Percentiles rank a stretch among this genome's conserved stretches.
Evolutionary conservation across 2,113 vertebrate genomes (phyloP).

Genomic region (Macrotus californicus): DNA sequence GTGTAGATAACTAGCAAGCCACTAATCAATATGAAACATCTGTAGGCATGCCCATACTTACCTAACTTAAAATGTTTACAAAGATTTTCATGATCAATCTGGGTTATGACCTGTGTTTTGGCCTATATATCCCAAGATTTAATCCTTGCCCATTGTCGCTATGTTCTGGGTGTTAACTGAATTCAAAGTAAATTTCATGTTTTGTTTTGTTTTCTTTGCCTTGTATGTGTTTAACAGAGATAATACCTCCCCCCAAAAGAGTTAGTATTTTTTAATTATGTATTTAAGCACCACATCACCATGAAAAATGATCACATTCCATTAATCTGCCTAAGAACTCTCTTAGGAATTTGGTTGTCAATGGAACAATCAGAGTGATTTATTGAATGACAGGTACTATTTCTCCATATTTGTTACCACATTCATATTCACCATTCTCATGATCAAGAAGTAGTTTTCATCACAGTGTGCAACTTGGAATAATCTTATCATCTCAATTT

Average conservation of each 20-base stretch:
- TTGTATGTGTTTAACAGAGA: not conserved
- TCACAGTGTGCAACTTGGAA: not conserved
- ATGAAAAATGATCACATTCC: not conserved
- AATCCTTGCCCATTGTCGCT: not conserved
- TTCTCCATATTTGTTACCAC: not conserved
- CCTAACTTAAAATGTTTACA: not conserved
- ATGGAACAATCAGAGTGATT: not conserved
- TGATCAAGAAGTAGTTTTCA: not conserved
- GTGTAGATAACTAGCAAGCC: not conserved
- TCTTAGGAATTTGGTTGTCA: not conserved
- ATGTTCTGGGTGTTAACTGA: not conserved
- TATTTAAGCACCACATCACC: not conserved
- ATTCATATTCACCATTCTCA: not conserved
- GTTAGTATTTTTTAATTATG: not conserved
- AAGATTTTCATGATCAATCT: not conserved
- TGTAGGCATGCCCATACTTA: not conserved
- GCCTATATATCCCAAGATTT: not conserved
- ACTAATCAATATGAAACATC: not conserved
- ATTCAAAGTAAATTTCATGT: not conserved
- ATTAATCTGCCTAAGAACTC: not conserved
- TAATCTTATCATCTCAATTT: not conserved
- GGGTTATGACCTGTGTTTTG: not conserved
- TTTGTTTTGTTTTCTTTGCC: not conserved
- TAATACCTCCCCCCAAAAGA: not conserved
- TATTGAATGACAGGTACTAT: not conserved